Percentiles rank a stretch among this genome's conserved stretches.
These are phyloP conservation scores for Aphidius colemani DNA, from an alignment of 2,888 invertebrate genomes.

Conservation along the genomic window DNA sequence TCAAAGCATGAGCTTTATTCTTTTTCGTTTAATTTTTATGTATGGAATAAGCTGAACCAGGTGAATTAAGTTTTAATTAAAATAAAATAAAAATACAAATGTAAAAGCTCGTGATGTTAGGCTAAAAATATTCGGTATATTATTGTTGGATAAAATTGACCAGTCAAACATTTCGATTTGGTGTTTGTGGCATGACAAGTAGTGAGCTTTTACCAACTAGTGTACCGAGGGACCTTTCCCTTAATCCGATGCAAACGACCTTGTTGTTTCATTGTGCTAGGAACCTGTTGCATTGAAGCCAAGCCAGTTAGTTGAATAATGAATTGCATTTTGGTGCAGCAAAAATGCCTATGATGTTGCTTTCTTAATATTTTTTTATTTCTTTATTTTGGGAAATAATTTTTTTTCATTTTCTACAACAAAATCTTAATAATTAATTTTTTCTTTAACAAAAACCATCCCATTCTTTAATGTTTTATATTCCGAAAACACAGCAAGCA, in stretches of 20 bases:
- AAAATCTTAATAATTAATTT: too few relatives aligned
- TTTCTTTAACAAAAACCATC: too few relatives aligned
- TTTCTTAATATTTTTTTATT: too few relatives aligned
- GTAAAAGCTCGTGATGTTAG: too few relatives aligned
- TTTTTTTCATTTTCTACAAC: neutral
- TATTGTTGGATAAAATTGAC: too few relatives aligned
- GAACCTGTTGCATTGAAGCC: constrained; percentile 54
- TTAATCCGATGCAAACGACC: constrained; percentile 52
- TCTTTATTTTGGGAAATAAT: neutral
- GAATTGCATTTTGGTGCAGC: constrained; percentile 40
- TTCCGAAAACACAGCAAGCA: neutral
- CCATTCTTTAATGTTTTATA: neutral
- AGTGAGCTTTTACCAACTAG: neutral
- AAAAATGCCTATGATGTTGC: neutral
- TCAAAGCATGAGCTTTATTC: too few relatives aligned
- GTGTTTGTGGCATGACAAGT: neutral
- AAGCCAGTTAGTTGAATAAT: constrained; percentile 51
- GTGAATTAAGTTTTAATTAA: too few relatives aligned
- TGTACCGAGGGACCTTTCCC: constrained; percentile 41
- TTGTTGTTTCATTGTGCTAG: constrained; percentile 38
- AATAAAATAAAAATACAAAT: neutral
- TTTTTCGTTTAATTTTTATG: too few relatives aligned
- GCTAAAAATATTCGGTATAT: too few relatives aligned
- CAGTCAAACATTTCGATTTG: too few relatives aligned
- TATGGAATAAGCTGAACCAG: too few relatives aligned